Evolutionary conservation across 1,140 invertebrate genomes (phyloP).

Genomic region (Calliphora vicina): DNA sequence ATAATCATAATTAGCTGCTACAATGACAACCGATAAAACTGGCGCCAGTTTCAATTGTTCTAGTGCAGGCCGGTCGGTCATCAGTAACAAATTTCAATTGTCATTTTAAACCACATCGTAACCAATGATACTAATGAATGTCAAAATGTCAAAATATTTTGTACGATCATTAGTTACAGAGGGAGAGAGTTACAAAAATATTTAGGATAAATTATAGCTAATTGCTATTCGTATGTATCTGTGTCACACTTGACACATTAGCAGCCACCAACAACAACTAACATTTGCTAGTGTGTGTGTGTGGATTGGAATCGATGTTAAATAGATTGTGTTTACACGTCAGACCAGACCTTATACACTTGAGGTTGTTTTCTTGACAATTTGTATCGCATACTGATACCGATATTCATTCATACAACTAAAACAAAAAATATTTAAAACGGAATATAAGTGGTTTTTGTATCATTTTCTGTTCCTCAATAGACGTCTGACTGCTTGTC

Average conservation of each 20-base stretch:
- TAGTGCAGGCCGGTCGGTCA: background rate
- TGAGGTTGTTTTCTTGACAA: background rate
- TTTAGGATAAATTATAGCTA: background rate
- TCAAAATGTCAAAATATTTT: conserved; percentile 29
- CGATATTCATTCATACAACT: background rate
- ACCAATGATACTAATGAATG: conserved; percentile 2
- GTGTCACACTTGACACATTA: background rate
- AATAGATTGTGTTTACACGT: background rate
- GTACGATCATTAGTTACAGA: background rate
- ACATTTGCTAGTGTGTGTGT: background rate
- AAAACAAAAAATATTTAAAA: background rate
- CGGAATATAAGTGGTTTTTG: conserved; percentile 13
- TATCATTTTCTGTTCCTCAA: background rate
- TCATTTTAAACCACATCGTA: background rate
- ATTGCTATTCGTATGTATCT: background rate
- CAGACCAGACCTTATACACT: background rate
- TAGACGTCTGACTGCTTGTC: conserved; percentile 25
- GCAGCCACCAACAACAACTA: background rate
- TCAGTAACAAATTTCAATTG: no score
- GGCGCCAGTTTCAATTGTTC: conserved; percentile 28
- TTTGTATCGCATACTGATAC: conserved; percentile 22
- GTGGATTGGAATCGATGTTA: no score
- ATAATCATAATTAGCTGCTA: conserved; percentile 24
- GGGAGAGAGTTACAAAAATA: background rate
- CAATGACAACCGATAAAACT: conserved; percentile 8